Percentiles rank a stretch among this genome's conserved stretches.
Evolutionary conservation across 2,113 vertebrate species (phyloP).

Genomic region (Enhydra lutris): DNA sequence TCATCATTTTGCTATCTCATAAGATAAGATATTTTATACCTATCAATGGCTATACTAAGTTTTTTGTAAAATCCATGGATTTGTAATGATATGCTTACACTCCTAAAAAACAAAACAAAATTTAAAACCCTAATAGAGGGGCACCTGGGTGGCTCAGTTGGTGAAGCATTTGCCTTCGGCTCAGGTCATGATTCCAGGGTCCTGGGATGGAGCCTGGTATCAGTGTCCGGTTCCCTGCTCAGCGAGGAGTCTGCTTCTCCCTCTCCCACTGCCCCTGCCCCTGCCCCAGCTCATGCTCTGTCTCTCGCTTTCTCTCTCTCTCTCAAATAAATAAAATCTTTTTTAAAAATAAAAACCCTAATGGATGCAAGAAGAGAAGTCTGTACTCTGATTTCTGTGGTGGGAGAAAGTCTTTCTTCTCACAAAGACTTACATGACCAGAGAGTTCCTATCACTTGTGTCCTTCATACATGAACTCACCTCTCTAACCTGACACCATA

Average conservation of each 20-base stretch:
- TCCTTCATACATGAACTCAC: background rate
- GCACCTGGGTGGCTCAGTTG: background rate
- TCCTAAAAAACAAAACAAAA: background rate
- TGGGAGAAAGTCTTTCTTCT: background rate
- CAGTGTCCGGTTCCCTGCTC: background rate
- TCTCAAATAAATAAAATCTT: background rate
- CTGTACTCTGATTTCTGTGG: background rate
- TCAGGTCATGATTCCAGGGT: background rate
- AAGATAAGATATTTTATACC: background rate
- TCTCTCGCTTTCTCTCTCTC: background rate
- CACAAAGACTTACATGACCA: background rate
- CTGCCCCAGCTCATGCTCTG: background rate
- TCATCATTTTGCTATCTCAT: background rate
- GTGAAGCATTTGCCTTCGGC: background rate
- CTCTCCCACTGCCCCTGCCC: background rate
- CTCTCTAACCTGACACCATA: background rate
- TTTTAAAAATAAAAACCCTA: background rate
- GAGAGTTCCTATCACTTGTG: background rate
- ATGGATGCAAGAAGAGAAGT: background rate
- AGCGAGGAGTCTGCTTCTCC: background rate
- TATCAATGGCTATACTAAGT: background rate
- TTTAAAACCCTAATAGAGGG: background rate
- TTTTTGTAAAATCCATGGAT: background rate
- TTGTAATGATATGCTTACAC: background rate
- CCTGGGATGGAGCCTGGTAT: rapidly evolving